phyloP scores from a whole-genome alignment of 2,797 vertebrate genomes.

The Mareca penelope region DNA sequence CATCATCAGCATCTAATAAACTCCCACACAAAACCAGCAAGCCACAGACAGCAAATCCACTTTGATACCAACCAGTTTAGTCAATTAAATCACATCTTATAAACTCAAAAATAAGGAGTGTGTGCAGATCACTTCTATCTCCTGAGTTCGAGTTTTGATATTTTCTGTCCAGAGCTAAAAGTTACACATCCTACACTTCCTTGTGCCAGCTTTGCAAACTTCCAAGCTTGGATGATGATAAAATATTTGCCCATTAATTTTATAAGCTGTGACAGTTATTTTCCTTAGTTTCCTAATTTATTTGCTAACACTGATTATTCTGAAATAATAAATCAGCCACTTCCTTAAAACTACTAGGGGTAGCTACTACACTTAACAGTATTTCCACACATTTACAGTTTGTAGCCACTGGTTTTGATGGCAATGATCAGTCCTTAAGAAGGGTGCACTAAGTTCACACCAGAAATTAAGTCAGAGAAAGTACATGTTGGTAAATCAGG shows the following conservation, averaged over 20 bases:
- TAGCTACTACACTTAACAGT: neutral
- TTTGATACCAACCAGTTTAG: neutral
- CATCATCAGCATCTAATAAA: neutral
- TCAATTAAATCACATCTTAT: neutral
- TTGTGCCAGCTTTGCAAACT: neutral
- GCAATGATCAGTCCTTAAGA: neutral
- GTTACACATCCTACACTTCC: neutral
- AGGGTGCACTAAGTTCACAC: neutral
- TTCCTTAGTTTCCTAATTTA: neutral
- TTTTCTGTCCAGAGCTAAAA: neutral
- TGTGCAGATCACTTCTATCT: neutral
- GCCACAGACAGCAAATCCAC: neutral
- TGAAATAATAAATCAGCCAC: neutral
- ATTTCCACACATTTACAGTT: neutral
- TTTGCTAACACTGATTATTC: neutral
- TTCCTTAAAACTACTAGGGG: neutral
- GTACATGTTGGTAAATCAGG: neutral
- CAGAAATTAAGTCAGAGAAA: neutral
- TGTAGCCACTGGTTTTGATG: neutral
- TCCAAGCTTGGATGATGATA: neutral
- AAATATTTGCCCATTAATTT: neutral
- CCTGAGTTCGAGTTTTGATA: neutral
- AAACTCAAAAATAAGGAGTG: neutral
- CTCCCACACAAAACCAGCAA: neutral
- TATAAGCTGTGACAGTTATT: neutral